Evolutionary conservation across 2,113 vertebrate genomes (phyloP), one percentile per base, ranked within the genome.

Genomic region (Cygnus buccinator): DNA sequence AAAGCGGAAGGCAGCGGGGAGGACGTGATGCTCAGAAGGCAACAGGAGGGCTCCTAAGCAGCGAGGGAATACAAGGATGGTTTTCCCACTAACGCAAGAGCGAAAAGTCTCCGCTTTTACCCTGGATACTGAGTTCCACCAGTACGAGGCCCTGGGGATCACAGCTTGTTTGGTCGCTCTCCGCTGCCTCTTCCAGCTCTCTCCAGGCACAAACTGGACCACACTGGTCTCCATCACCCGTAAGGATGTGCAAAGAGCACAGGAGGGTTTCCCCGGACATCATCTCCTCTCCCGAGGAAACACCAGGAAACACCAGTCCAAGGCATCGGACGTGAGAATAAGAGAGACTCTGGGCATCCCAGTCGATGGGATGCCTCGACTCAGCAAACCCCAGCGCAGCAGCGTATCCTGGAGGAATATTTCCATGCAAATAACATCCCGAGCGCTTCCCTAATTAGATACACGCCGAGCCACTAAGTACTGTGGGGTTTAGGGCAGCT

Each of bases 361-460:
- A 77, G 66, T 0, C 11, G 44, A 91, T 82, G 90, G 68, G 94
- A 84, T 81, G 76, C 12, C 74, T 95, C 78, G 90, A 93, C 46
- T 95, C 93, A 92, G 96, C 87, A 96, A 92, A 93, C 65, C 55
- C 72, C 87, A 52, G 72, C 3, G 0, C 22, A 1, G 6, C 17
- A 95, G 77, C 77, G 59, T 70, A 94, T 90, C 77, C 86, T n/a
- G 66, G 66, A 95, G 62, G 78, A 95, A 33, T 46, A 91, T 94
- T 91, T 91, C 95, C 62, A 96, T 28, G 81, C 86, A 96, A 89
- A 93, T 73, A 94, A 54, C 87, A 87, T 74, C 77, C 63, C 87
- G 87, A 76, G 78, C 4, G 1, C 62, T 87, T 70, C 92, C 66
- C 94, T 95, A 97, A 96, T 95, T 79, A 94, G 93, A 87, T 77